Conservation (phyloP, 2,888 invertebrate genomes). For the Cantharis lateralis region DNA sequence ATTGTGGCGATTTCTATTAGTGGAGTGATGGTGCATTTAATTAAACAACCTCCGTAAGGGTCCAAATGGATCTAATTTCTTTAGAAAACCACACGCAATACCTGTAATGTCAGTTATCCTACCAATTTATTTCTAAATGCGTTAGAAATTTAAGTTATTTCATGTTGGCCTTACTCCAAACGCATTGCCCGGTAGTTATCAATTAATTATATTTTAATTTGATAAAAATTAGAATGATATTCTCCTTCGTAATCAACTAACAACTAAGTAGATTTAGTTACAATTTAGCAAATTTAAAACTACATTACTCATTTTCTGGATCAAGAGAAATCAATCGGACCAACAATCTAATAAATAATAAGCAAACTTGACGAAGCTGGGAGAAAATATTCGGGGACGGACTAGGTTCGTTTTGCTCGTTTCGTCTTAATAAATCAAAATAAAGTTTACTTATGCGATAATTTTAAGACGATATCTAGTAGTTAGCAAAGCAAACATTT, state of each 20-base stretch:
- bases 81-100: conserved; percentile 20
- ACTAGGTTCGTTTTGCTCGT: too few relatives aligned
- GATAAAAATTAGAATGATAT: neutral
- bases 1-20: conserved; percentile 29
- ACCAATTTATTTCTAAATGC: neutral
- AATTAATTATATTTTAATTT: neutral
- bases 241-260: neutral
- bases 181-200: neutral
- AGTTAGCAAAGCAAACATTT: neutral
- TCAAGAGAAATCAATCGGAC: too few relatives aligned
- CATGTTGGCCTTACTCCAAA: neutral
- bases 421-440: neutral
- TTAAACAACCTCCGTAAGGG: conserved; percentile 26
- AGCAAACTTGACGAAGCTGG: too few relatives aligned
- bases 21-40: conserved; percentile 23
- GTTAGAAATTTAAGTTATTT: neutral
- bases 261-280: neutral
- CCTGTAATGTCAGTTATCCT: conserved; percentile 14
- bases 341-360: too few relatives aligned
- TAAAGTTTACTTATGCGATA: neutral
- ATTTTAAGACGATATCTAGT: neutral
- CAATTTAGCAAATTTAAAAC: too few relatives aligned
- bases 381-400: too few relatives aligned
- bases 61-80: conserved; percentile 26
- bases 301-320: too few relatives aligned